These are phyloP conservation scores for Glaucopsyche alexis DNA, from an alignment of 2,888 invertebrate species.

Conservation along the genomic window DNA sequence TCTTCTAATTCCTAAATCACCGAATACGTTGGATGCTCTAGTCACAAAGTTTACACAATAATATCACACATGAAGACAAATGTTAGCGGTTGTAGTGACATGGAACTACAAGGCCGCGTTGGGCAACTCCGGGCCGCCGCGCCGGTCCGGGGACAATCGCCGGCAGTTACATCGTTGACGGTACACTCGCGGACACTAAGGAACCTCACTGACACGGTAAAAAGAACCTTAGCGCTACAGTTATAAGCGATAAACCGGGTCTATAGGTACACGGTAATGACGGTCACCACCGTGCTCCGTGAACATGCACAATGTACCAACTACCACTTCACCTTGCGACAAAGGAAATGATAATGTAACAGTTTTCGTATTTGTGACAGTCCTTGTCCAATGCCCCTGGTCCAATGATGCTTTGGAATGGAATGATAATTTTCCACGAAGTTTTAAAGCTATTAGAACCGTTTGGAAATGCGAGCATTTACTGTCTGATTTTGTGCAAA, in stretches of 20 bases:
- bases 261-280: background rate
- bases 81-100: background rate
- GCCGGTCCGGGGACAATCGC: constrained; percentile 16
- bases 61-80: background rate
- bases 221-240: background rate
- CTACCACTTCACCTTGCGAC: background rate
- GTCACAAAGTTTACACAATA: background rate
- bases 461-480: too few species aligned
- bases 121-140: background rate
- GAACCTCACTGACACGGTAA: background rate
- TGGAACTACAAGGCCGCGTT: constrained; percentile 1
- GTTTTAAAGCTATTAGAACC: too few species aligned
- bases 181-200: background rate
- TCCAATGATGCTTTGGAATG: too few species aligned
- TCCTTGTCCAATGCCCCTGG: too few species aligned
- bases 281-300: background rate
- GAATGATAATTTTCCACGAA: too few species aligned
- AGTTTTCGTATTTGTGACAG: background rate
- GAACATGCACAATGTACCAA: background rate
- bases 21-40: too few species aligned
- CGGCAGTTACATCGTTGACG: background rate
- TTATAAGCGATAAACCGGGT: background rate
- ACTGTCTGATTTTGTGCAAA: too few species aligned
- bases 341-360: background rate
- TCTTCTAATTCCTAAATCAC: background rate